A percentile compares a stretch with the other conserved stretches of the same genome.
These are phyloP conservation scores for Aricia artaxerxes DNA, from an alignment of 2,888 invertebrate genomes.

Conservation along the genomic window DNA sequence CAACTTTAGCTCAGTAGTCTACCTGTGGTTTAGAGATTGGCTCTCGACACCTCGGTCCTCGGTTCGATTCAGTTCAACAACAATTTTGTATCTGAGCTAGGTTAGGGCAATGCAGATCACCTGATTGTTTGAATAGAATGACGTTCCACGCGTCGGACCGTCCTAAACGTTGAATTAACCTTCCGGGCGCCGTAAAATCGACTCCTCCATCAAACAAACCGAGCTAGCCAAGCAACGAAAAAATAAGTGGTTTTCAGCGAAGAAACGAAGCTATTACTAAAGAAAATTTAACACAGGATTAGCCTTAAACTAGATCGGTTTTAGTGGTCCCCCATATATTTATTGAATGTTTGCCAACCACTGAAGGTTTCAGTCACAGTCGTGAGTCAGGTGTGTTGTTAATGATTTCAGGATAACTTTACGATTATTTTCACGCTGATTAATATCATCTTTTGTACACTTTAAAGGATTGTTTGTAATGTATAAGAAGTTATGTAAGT, in stretches of 20 bases:
- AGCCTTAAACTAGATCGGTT: background rate
- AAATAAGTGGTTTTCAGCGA: too few species aligned
- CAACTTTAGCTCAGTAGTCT: too few species aligned
- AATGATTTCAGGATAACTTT: background rate
- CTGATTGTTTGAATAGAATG: background rate
- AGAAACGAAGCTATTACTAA: too few species aligned
- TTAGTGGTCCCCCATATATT: background rate
- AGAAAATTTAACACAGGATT: background rate
- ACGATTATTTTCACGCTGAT: background rate
- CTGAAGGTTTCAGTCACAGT: background rate
- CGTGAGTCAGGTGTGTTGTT: background rate
- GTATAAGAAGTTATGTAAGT: too few species aligned
- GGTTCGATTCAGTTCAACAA: too few species aligned
- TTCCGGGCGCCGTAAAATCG: too few species aligned
- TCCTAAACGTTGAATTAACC: too few species aligned
- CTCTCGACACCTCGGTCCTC: too few species aligned
- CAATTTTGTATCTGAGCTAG: background rate
- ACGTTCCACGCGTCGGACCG: background rate
- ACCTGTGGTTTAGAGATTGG: too few species aligned
- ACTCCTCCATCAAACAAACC: too few species aligned
- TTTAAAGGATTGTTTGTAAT: background rate
- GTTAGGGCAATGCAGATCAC: background rate
- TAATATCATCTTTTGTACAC: background rate
- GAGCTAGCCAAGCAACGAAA: too few species aligned
- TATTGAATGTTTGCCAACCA: conserved; percentile 19